Base-by-base conservation (phyloP, 2,888 invertebrate species). In the Cephus spinipes region DNA sequence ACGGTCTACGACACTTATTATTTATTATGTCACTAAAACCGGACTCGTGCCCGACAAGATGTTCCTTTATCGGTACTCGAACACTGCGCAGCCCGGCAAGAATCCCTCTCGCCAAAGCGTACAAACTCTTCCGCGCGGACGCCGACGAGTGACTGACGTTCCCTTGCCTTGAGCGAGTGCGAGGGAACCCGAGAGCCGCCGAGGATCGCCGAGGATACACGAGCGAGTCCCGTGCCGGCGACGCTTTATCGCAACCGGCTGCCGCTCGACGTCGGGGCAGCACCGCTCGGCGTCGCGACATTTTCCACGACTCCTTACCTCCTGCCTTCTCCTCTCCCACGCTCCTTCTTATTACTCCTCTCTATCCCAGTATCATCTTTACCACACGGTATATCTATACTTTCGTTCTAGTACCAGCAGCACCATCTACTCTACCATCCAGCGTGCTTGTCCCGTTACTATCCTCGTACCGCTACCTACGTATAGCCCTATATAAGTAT, bases 131-230 rank as follows among this genome's bases (percentile, higher is more conserved):
- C 89, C 88, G 90, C 89, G 89, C 91, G 91, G 90, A 86, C 88
- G 90, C 90, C 89, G 89, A 89, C 90, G 90, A 89, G 91, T 90
- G 89, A 91, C 91, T 91, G 90, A 89, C 89, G 90, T 88, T 87
- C 87, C 83, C 81, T 85, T 80, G 82, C 85, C 84, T 36, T 74
- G 34, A 68, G 73, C 73, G 76, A 79, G 77, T 80, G 81, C 89
- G 89, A 86, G 80, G 78, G 79, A 34, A 77, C 68, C 79, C 83
- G 84, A 83, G 79, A n/a, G 78, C 77, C 73, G 68, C 85, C 89
- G 89, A 89, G 69, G 36, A 30, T 80, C 76, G 73, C 86, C 90
- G 90, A 90, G 40, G 35, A 6, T n/a, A 75, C 23, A 76, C 81
- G 83, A 81, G 78, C 35, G 33, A 76, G 78, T 74, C 76, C 84